phyloP scores from a whole-genome alignment of 37 sponge, comb jelly and placozoan genomes.

The Tethya wilhelma region DNA sequence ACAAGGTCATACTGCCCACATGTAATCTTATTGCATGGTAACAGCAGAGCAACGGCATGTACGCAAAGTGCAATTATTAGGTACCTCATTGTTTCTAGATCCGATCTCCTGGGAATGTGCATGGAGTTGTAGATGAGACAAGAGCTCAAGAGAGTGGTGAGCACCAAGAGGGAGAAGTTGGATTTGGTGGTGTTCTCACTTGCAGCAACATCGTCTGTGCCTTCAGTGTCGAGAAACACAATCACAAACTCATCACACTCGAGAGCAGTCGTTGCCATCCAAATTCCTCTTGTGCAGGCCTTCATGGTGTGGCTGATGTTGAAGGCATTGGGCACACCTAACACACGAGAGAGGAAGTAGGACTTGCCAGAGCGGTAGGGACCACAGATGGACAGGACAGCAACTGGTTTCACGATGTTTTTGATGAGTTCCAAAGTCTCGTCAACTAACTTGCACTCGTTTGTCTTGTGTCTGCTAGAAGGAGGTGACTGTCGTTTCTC shows the following conservation, averaged over 20 bases:
- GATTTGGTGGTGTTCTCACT: background rate
- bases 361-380: constrained; percentile 58
- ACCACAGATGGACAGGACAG: constrained; percentile 46
- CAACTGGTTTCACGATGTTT: constrained; percentile 32
- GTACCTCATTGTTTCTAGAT: constrained; percentile 37
- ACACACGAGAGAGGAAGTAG: constrained; percentile 34
- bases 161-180: constrained; percentile 1
- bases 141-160: constrained; percentile 29
- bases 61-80: too few relatives aligned
- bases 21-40: too few relatives aligned
- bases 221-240: constrained; percentile 44
- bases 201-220: constrained; percentile 10
- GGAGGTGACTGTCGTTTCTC: too few relatives aligned
- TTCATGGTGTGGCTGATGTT: constrained; percentile 34
- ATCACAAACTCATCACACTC: constrained; percentile 41
- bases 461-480: too few relatives aligned
- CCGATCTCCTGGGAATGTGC: constrained; percentile 1
- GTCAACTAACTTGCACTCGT: background rate
- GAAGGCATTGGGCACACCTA: constrained; percentile 21
- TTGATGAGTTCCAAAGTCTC: constrained; percentile 12
- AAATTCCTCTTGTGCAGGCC: constrained; percentile 32
- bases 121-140: constrained; percentile 39
- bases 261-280: constrained; percentile 34
- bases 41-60: too few relatives aligned
- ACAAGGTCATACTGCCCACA: too few relatives aligned